Base-by-base conservation (phyloP, 2,888 invertebrate species). In the Caradrina kadenii region DNA sequence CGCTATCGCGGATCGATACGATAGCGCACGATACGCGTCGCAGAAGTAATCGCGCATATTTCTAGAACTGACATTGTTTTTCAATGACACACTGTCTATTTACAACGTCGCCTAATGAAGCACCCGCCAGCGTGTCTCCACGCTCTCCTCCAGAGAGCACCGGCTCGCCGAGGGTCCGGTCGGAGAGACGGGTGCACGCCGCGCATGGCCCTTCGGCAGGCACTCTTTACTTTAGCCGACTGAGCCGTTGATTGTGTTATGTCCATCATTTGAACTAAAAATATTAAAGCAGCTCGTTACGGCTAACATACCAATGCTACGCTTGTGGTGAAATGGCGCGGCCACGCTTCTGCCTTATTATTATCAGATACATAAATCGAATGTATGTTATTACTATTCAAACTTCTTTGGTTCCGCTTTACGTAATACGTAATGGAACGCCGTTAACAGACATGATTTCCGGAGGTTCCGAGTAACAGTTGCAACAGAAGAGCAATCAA, bases 1-100 rank as follows among this genome's bases (percentile, higher is more conserved):
- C 79, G 74, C 15, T 50, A 49, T 63, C 63, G 17, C 42, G 31
- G 62, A 62, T 75, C 76, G 76, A 75, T 75, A 48, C 54, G 80
- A 80, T 80, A 74, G 45, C 45, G 45, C 39, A 13, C 56, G 60
- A 62, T 63, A 59, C 21, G 55, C 55, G 22, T 39, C 59, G 59
- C 19, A 13, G 21, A 39, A 56, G 19, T 48, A 8, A 80, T 75
- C 61, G 53, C 61, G 45, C 42, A 60, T 61, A 63, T 53, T 79
- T 79, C 75, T 61, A 64, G 50, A 76, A 50, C 26, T 35, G 39
- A 35, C 63, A 75, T 80, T 74, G 53, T 80, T 75, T 5, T 17
- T 1, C 13, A 26, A 22, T 76, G 63, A 79, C 61, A 50, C 69
- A 63, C 35, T 13, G 50, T 56, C 55, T 78, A 64, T 71, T 64